Base-by-base conservation (phyloP, 2,888 invertebrate genomes). In the Drosophila macrothrix region DNA sequence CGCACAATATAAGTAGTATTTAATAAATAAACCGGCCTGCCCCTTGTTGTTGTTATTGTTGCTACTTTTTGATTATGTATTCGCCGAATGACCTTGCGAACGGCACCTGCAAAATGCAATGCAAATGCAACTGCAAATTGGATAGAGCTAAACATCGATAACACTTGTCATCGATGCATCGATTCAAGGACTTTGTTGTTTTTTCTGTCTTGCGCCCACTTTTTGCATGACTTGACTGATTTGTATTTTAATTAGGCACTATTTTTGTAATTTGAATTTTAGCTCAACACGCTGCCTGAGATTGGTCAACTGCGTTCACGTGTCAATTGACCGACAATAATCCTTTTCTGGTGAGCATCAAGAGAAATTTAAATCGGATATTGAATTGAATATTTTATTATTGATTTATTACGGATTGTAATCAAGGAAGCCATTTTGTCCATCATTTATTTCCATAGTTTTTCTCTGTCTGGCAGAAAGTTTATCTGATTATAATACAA, bases 11-110 rank as follows among this genome's bases (percentile, higher is more conserved):
- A 68, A 73, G 63, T 73, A 67, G 81, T 79, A 80, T 80, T 78
- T 80, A 80, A 80, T 77, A 77, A 78, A 76, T 68, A 80, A 68
- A 65, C 73, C 73, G 78, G 78, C 37, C 46, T 46, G 63, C 49
- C 53, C 31, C 39, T 65, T 61, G 55, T 63, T 73, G 50, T 65
- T 65, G 22, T 63, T 35, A 9, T 46, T 76, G 35, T 67, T 73
- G 53, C 59, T 60, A 22, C 22, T 39, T 71, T 46, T 50, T 67
- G 80, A 66, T 77, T 63, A 66, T 66, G 58, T 55, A 65, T 66
- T 58, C 62, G 60, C 39, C 52, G 54, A 60, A 60, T 69, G 78
- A 79, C 78, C 78, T 79, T 79, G 81, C 61, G 16, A 49, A 29
- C 25, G 43, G 53, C 78, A 76, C 77, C 81, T 78, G 80, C 62